phyloP scores from a whole-genome alignment of 1,140 invertebrate species.

The Metopolophium dirhodum region DNA sequence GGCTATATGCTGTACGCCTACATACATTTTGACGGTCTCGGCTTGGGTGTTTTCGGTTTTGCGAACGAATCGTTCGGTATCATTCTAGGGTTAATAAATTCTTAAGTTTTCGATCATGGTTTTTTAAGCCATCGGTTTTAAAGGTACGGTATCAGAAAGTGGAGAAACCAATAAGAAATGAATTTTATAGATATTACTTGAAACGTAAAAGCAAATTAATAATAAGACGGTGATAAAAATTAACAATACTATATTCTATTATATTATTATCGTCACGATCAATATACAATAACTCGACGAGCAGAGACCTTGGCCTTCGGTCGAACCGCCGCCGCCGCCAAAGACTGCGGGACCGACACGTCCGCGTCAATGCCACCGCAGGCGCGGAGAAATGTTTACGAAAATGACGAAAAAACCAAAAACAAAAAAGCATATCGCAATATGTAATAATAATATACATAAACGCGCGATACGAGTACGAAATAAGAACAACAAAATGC shows the following conservation, averaged over 20 bases:
- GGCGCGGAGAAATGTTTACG: conserved; percentile 19
- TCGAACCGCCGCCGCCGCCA: background rate
- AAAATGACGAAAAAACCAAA: conserved; percentile 14
- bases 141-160: too few relatives aligned
- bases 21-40: background rate
- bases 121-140: too few relatives aligned
- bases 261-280: background rate
- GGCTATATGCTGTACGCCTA: background rate
- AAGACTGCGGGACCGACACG: background rate
- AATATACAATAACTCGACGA: background rate
- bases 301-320: background rate
- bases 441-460: background rate
- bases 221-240: background rate
- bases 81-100: too few relatives aligned
- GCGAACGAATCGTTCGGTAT: too few relatives aligned
- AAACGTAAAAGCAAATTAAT: too few relatives aligned
- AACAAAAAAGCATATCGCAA: background rate
- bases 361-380: background rate
- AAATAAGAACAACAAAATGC: conserved; percentile 7
- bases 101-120: too few relatives aligned
- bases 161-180: too few relatives aligned
- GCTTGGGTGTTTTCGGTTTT: background rate
- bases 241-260: background rate
- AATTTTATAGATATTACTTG: too few relatives aligned
- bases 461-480: background rate